Evolutionary conservation across 2,888 invertebrate genomes (phyloP).

Genomic region (Nephrotoma appendiculata): DNA sequence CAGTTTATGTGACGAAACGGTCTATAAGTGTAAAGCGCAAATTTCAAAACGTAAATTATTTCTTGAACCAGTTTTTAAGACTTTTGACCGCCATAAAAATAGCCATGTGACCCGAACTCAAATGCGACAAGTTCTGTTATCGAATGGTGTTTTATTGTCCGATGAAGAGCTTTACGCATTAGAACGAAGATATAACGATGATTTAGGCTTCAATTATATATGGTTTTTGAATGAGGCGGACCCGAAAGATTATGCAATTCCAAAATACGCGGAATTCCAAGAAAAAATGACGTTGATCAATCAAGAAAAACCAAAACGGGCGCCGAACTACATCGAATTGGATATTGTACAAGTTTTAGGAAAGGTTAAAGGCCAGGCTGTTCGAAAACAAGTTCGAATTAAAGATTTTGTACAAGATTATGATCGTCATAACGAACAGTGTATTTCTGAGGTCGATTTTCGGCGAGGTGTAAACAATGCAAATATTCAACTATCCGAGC

Average conservation of each 20-base stretch:
- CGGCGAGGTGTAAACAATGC: constrained; percentile 52
- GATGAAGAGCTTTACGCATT: constrained; percentile 51
- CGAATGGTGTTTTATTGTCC: constrained; percentile 50
- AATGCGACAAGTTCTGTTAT: constrained; percentile 53
- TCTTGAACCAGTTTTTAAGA: constrained; percentile 52
- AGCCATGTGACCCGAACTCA: constrained; percentile 57
- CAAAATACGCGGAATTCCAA: constrained; percentile 15
- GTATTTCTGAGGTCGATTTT: constrained; percentile 51
- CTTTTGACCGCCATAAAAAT: constrained; percentile 53
- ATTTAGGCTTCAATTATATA: constrained; percentile 60
- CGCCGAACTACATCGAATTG: constrained; percentile 32
- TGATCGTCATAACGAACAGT: constrained; percentile 46
- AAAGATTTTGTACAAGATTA: constrained; percentile 50
- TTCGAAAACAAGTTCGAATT: constrained; percentile 49
- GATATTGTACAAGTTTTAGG: constrained; percentile 57
- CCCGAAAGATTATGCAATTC: constrained; percentile 26
- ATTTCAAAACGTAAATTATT: constrained; percentile 45
- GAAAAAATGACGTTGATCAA: constrained; percentile 3
- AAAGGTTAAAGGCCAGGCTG: constrained; percentile 55
- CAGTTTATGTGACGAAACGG: constrained; percentile 44
- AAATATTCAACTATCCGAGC: constrained; percentile 46
- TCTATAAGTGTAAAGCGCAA: constrained; percentile 46
- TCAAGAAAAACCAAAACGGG: constrained; percentile 15
- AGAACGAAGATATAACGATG: constrained; percentile 54
- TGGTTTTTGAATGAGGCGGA: constrained; percentile 49